phyloP scores from a whole-genome alignment of 2,113 vertebrate genomes.

The Martes martes region DNA sequence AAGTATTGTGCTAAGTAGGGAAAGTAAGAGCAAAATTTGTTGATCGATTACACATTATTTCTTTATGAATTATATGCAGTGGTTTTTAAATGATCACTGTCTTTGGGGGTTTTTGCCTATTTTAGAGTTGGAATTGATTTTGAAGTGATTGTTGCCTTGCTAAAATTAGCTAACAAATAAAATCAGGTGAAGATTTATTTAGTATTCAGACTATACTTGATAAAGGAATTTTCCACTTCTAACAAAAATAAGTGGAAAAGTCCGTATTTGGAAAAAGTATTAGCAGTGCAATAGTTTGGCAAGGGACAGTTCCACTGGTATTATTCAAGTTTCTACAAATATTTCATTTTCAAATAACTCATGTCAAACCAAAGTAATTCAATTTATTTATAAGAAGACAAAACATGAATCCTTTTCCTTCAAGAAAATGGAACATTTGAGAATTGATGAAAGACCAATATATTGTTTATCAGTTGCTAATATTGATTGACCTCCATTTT shows the following conservation, averaged over 20 bases:
- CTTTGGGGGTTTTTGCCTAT: neutral
- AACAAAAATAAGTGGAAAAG: constrained; percentile 23
- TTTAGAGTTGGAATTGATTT: neutral
- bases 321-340: constrained; percentile 1
- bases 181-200: neutral
- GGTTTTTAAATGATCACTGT: neutral
- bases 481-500: neutral
- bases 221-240: constrained; percentile 18
- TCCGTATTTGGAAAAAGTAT: constrained; percentile 3
- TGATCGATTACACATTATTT: neutral
- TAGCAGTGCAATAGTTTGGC: neutral
- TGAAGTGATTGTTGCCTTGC: neutral
- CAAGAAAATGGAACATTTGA: neutral
- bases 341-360: constrained; percentile 32
- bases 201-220: neutral
- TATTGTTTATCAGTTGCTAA: neutral
- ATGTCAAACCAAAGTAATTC: neutral
- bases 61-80: neutral
- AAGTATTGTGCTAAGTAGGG: neutral
- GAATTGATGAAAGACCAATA: neutral
- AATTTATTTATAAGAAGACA: neutral
- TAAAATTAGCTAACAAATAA: constrained; percentile 15
- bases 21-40: neutral
- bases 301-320: neutral
- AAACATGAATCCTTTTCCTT: constrained; percentile 14